Evolutionary conservation across 2,888 invertebrate species (phyloP).

Genomic region (Patella depressa): DNA sequence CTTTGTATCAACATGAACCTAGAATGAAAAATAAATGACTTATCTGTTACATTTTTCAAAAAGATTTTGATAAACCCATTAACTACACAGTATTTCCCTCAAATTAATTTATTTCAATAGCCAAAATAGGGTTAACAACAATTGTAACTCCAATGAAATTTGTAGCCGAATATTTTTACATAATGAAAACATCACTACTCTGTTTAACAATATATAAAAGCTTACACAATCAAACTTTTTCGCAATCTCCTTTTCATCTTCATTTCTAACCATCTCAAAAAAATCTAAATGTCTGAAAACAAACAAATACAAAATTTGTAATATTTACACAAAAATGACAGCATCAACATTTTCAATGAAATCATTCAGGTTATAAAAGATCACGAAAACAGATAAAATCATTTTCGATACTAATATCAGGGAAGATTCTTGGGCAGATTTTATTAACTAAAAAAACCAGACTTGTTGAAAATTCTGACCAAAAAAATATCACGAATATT

Average conservation of each 20-base stretch:
- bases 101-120: too few species aligned
- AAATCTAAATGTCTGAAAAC: conserved; percentile 90
- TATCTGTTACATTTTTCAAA: background rate
- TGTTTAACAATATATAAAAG: background rate
- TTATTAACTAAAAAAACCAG: too few species aligned
- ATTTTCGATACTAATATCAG: too few species aligned
- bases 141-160: too few species aligned
- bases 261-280: conserved; percentile 97
- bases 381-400: too few species aligned
- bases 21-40: conserved; percentile 33
- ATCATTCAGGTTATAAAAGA: too few species aligned
- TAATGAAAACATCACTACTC: too few species aligned
- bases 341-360: conserved; percentile 74
- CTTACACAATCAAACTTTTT: conserved; percentile 85
- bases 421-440: too few species aligned
- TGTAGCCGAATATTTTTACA: too few species aligned
- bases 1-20: conserved; percentile 92
- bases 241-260: conserved; percentile 95
- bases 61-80: too few species aligned
- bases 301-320: background rate
- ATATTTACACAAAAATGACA: conserved; percentile 23
- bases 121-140: too few species aligned
- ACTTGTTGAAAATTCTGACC: background rate
- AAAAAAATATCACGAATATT: background rate
- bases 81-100: too few species aligned